Conservation (phyloP, 2,888 invertebrate species). For the Ptychoptera contaminata region DNA sequence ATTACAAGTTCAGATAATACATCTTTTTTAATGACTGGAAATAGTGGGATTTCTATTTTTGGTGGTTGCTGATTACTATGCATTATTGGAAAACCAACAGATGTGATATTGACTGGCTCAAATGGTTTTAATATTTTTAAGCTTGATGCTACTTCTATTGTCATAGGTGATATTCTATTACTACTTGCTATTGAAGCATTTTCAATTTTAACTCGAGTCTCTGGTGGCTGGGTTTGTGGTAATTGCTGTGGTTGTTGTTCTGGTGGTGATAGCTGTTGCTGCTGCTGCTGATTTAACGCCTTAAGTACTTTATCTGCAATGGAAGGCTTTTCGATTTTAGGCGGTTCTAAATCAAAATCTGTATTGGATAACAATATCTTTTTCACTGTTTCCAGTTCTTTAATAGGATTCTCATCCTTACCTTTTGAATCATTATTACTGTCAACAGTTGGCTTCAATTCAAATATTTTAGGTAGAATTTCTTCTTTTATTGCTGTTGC, state of each 20-base stretch:
- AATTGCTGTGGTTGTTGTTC: conserved; percentile 17
- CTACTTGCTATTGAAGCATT: conserved; percentile 10
- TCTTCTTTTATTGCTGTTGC: no score
- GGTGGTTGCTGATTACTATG: conserved; percentile 17
- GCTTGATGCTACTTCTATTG: conserved; percentile 16
- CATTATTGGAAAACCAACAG: background rate
- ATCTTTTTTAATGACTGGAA: conserved; percentile 13
- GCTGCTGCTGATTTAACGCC: conserved; percentile 38
- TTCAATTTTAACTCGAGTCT: conserved; percentile 8
- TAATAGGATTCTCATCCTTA: conserved; percentile 11
- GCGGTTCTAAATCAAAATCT: conserved; percentile 24
- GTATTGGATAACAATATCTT: conserved; percentile 25
- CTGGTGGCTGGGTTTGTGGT: conserved; percentile 6
- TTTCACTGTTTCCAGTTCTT: conserved; percentile 25
- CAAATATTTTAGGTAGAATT: conserved; percentile 20
- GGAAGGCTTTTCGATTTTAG: conserved; percentile 32
- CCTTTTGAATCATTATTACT: conserved; percentile 16
- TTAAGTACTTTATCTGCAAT: conserved; percentile 46
- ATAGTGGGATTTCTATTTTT: conserved; percentile 17
- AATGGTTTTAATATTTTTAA: conserved; percentile 12
- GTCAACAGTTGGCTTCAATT: conserved; percentile 21
- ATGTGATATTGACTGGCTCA: background rate
- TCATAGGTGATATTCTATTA: conserved; percentile 3
- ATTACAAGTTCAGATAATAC: conserved; percentile 11
- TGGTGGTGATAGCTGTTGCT: conserved; percentile 30